Evolutionary conservation across 2,797 vertebrate species (phyloP).

Genomic region (Erpetoichthys calabaricus): DNA sequence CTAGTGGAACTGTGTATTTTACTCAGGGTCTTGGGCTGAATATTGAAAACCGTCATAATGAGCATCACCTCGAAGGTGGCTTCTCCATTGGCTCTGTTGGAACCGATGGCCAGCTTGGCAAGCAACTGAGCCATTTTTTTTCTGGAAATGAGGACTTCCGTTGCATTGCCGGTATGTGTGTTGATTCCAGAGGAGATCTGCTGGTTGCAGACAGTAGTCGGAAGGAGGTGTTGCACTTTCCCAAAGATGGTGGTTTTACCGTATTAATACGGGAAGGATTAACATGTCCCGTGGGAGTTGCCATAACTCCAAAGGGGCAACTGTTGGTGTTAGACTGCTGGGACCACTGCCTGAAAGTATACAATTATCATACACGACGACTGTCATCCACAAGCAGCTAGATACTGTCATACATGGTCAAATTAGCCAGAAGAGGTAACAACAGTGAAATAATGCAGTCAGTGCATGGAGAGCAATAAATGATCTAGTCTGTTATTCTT

Average conservation of each 20-base stretch:
- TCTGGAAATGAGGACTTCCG: conserved; percentile 89
- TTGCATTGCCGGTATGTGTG: conserved; percentile 94
- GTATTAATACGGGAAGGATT: conserved; percentile 81
- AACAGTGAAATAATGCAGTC: too few relatives aligned
- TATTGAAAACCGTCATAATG: conserved; percentile 81
- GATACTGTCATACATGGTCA: too few relatives aligned
- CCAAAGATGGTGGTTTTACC: conserved; percentile 83
- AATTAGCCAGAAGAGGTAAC: too few relatives aligned
- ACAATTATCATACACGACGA: conserved; percentile 78
- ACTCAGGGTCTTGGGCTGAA: conserved; percentile 89
- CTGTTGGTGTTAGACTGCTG: conserved; percentile 89
- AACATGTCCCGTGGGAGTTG: conserved; percentile 81
- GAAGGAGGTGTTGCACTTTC: conserved; percentile 88
- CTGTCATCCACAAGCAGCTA: conserved; percentile 44
- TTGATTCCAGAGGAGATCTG: conserved; percentile 79
- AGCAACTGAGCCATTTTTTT: conserved; percentile 94
- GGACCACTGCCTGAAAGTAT: conserved; percentile 97
- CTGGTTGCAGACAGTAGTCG: conserved; percentile 88
- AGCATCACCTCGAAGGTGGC: conserved; percentile 87
- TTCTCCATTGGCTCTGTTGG: conserved; percentile 89
- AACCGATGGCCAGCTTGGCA: conserved; percentile 73
- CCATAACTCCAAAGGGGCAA: conserved; percentile 88
- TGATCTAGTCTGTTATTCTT: too few relatives aligned
- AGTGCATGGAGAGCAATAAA: too few relatives aligned
- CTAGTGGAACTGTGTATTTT: conserved; percentile 83